Evolutionary conservation across 2,888 invertebrate species (phyloP).

Genomic region (Coenonympha arcania): DNA sequence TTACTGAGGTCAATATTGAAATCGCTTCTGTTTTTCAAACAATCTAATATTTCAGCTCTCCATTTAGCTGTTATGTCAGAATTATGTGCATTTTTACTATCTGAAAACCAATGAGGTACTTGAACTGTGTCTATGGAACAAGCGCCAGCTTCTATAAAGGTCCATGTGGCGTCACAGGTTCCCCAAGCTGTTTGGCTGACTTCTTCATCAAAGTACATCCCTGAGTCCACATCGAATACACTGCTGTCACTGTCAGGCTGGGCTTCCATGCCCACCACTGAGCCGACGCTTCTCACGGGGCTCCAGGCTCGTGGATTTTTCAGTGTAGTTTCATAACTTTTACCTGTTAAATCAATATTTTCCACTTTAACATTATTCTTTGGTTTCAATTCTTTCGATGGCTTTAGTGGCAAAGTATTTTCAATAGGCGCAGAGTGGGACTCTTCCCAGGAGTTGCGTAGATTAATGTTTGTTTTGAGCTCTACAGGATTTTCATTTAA

Average conservation of each 20-base stretch:
- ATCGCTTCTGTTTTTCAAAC: constrained; percentile 76
- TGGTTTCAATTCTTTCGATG: constrained; percentile 46
- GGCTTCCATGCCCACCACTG: constrained; percentile 87
- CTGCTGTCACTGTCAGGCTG: constrained; percentile 88
- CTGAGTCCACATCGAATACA: constrained; percentile 86
- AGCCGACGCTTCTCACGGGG: constrained; percentile 89
- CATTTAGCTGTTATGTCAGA: constrained; percentile 81
- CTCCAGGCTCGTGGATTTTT: constrained; percentile 90
- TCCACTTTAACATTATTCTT: constrained; percentile 55
- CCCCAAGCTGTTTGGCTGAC: constrained; percentile 83
- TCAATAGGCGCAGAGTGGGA: constrained; percentile 83
- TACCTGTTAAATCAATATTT: constrained; percentile 74
- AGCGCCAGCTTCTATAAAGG: constrained; percentile 86
- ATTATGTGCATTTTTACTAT: constrained; percentile 73
- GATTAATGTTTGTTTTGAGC: constrained; percentile 67
- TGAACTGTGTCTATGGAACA: constrained; percentile 82
- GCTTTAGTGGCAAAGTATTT: constrained; percentile 76
- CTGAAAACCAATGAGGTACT: constrained; percentile 85
- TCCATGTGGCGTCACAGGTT: constrained; percentile 86
- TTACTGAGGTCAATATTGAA: constrained; percentile 69
- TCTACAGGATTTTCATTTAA: constrained; percentile 58
- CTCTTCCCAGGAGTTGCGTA: constrained; percentile 79
- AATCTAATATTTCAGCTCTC: constrained; percentile 81
- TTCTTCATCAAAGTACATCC: constrained; percentile 86
- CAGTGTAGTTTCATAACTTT: constrained; percentile 81